Conservation (phyloP, 2,888 invertebrate genomes). For the Crocallis elinguaria region DNA sequence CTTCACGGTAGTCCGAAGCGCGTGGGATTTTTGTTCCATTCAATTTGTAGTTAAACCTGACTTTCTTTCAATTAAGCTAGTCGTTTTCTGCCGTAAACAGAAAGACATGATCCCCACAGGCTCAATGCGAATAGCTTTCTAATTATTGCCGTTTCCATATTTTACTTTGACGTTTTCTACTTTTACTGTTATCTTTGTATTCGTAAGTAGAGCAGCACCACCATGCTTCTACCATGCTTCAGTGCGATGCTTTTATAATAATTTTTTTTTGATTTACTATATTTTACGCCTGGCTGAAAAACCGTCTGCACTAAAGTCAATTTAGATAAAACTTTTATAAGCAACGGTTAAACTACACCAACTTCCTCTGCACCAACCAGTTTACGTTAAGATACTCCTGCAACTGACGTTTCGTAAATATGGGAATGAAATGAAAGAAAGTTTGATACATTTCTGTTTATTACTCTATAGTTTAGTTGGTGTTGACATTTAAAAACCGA, state of each 20-base stretch:
- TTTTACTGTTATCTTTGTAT: constrained; percentile 43
- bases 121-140: constrained; percentile 46
- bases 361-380: too few relatives aligned
- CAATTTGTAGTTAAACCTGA: constrained; percentile 13
- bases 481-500: too few relatives aligned
- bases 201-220: constrained; percentile 33
- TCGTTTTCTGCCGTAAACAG: constrained; percentile 27
- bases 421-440: too few relatives aligned
- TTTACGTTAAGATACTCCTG: too few relatives aligned
- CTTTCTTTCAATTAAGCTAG: constrained; percentile 38
- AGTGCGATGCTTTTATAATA: background rate
- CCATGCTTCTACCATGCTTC: background rate
- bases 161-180: constrained; percentile 34
- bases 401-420: too few relatives aligned
- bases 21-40: constrained; percentile 21
- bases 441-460: too few relatives aligned
- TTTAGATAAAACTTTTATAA: too few relatives aligned
- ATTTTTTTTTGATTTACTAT: background rate
- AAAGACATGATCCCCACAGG: constrained; percentile 34
- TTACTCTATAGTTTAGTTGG: too few relatives aligned
- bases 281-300: too few relatives aligned
- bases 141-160: constrained; percentile 40
- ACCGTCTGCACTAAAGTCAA: too few relatives aligned
- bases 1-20: background rate
- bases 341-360: too few relatives aligned